These are phyloP conservation scores for Corapipo altera DNA, from an alignment of 2,113 vertebrate genomes.

Conservation along the genomic window DNA sequence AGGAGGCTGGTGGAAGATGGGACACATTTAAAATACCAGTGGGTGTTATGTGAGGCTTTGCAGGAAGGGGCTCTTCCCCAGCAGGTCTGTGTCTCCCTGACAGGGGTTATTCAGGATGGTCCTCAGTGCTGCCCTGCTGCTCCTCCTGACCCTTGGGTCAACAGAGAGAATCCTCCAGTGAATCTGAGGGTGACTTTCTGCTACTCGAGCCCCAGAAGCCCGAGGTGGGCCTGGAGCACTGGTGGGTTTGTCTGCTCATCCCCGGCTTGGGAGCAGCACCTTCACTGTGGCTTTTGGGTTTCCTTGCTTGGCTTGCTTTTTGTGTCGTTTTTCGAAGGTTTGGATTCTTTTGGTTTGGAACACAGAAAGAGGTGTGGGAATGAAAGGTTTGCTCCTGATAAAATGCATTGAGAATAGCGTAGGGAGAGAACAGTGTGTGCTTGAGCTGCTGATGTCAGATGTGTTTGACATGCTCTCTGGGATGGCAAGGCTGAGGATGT, in stretches of 20 bases:
- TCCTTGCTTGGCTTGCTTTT: neutral
- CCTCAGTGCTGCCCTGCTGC: neutral
- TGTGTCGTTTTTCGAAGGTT: neutral
- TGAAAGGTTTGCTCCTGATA: neutral
- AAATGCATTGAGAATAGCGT: neutral
- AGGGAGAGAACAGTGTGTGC: neutral
- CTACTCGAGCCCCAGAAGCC: neutral
- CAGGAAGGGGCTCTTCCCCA: neutral
- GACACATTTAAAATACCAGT: neutral
- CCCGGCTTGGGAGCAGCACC: neutral
- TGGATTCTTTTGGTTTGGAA: neutral
- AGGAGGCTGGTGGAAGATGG: neutral
- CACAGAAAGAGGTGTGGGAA: neutral
- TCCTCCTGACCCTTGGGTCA: neutral
- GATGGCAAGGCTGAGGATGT: neutral
- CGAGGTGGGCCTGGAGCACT: neutral
- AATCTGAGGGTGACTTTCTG: neutral
- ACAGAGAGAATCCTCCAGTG: neutral
- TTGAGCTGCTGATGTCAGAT: neutral
- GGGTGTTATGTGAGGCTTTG: neutral
- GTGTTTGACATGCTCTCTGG: neutral
- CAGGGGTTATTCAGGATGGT: neutral
- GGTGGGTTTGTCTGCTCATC: neutral
- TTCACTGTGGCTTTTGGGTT: neutral
- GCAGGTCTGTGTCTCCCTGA: rapidly evolving